Evolutionary conservation across 1,140 invertebrate species (phyloP).

Genomic region (Drepana arcuata): DNA sequence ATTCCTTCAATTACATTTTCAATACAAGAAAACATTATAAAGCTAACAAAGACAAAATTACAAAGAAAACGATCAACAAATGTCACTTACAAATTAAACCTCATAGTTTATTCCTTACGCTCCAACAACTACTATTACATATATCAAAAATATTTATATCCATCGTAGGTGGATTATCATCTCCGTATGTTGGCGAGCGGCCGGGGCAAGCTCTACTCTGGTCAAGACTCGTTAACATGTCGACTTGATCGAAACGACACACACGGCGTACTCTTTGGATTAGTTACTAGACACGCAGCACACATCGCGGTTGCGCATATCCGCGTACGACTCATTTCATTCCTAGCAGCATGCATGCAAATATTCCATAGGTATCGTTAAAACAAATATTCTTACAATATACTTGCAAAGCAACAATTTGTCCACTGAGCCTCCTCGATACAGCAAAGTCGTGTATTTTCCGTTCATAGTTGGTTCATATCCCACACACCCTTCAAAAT

Average conservation of each 20-base stretch:
- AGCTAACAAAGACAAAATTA: constrained; percentile 68
- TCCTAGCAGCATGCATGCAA: constrained; percentile 28
- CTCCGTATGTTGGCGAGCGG: constrained; percentile 12
- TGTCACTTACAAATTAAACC: constrained; percentile 64
- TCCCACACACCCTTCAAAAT: constrained; percentile 51
- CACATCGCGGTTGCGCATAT: constrained; percentile 18
- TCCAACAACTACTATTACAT: constrained; percentile 54
- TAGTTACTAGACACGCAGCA: constrained; percentile 31
- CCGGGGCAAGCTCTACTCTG: constrained; percentile 12
- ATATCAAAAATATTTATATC: constrained; percentile 51
- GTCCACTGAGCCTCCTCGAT: constrained; percentile 45
- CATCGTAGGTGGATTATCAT: constrained; percentile 21
- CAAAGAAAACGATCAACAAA: constrained; percentile 68
- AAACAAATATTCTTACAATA: constrained; percentile 30
- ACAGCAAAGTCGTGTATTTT: constrained; percentile 40
- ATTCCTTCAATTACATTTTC: constrained; percentile 23
- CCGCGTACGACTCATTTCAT: constrained; percentile 24
- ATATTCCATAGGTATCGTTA: constrained; percentile 28
- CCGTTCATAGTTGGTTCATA: constrained; percentile 32
- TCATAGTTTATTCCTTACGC: constrained; percentile 49
- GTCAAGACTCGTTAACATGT: constrained; percentile 18
- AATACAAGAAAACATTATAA: constrained; percentile 59
- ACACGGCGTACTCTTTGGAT: constrained; percentile 32
- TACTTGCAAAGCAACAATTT: constrained; percentile 37
- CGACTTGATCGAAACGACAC: constrained; percentile 7